Evolutionary conservation across 2,888 invertebrate genomes (phyloP).

Genomic region (Nematopogon swammerdamellus): DNA sequence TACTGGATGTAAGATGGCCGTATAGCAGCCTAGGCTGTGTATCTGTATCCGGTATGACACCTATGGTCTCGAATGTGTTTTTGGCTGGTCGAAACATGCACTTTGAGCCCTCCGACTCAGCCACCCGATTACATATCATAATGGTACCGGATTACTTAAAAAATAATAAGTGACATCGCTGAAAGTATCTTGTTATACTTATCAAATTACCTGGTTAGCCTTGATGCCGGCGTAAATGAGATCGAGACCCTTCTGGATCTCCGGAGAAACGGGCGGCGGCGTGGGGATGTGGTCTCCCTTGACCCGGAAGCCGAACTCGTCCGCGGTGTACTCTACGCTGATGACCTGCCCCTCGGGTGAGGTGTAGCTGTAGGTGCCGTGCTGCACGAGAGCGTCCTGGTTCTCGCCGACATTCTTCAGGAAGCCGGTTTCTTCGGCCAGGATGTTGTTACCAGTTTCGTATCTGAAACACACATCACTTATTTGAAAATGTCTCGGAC

Average conservation of each 20-base stretch:
- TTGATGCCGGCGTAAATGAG: conserved; percentile 83
- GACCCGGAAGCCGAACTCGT: conserved; percentile 79
- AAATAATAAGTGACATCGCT: not conserved
- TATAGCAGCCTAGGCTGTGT: no score
- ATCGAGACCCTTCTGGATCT: conserved; percentile 84
- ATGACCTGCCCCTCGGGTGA: conserved; percentile 74
- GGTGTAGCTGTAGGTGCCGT: conserved; percentile 76
- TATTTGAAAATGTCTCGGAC: no score
- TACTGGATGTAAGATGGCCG: no score
- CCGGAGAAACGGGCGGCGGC: conserved; percentile 77
- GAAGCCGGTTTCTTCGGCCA: conserved; percentile 75
- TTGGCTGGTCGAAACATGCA: no score
- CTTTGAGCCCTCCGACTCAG: no score
- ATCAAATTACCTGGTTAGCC: conserved; percentile 33
- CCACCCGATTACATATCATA: no score
- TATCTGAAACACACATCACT: conserved; percentile 49
- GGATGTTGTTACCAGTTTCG: conserved; percentile 80
- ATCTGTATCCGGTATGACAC: no score
- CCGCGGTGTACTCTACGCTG: conserved; percentile 74
- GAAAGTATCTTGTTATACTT: not conserved
- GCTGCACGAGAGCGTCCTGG: conserved; percentile 69
- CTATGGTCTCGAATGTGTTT: no score
- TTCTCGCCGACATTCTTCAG: conserved; percentile 65
- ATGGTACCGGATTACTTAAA: no score
- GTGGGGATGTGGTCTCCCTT: conserved; percentile 81